Conservation (phyloP, 2,113 vertebrate species). For the Phalacrocorax pelagicus region DNA sequence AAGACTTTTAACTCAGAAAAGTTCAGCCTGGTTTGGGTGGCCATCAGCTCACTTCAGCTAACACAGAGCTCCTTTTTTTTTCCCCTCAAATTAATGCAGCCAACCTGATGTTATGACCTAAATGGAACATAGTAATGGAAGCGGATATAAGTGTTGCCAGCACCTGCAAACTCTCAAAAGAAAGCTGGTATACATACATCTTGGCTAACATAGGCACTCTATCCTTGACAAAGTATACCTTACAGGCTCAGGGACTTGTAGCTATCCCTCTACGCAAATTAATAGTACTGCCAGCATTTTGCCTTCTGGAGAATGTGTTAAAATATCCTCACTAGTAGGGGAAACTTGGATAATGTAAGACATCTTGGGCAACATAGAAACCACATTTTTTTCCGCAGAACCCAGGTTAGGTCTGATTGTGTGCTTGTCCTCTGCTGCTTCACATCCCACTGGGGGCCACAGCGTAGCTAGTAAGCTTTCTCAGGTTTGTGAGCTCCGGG, state of each 20-base stretch:
- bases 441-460: not conserved
- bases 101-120: not conserved
- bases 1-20: not conserved
- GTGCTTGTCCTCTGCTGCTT: not conserved
- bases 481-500: not conserved
- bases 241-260: not conserved
- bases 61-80: not conserved
- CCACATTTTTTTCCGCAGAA: not conserved
- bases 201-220: not conserved
- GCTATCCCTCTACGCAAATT: not conserved
- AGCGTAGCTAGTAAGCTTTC: not conserved
- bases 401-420: not conserved
- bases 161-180: not conserved
- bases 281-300: not conserved
- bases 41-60: not conserved
- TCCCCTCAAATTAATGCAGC: not conserved
- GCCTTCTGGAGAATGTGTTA: not conserved
- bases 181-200: fast-evolving
- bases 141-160: fast-evolving
- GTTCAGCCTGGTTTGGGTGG: not conserved
- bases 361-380: not conserved
- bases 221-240: not conserved
- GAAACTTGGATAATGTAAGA: not conserved
- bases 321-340: not conserved
- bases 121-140: not conserved